Evolutionary conservation across 1,140 invertebrate species (phyloP).

Genomic region (Asobara japonica): DNA sequence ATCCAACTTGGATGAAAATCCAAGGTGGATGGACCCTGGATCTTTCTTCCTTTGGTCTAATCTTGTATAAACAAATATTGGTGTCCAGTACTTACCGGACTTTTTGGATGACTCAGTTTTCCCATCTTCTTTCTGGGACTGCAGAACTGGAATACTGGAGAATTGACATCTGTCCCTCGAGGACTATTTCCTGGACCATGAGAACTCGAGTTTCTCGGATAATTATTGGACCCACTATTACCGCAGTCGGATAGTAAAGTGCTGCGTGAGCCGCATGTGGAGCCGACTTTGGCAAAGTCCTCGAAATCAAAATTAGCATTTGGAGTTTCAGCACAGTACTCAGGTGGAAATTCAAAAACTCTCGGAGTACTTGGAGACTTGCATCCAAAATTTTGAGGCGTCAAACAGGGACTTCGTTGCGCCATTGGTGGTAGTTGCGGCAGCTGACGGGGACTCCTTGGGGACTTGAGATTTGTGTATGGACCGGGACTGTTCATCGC

Average conservation of each 20-base stretch:
- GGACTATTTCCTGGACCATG: conserved; percentile 45
- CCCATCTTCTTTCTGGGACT: conserved; percentile 50
- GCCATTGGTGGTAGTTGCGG: conserved; percentile 34
- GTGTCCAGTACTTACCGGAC: conserved; percentile 33
- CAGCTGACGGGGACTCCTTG: conserved; percentile 44
- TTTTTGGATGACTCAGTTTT: conserved; percentile 56
- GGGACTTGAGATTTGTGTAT: conserved; percentile 43
- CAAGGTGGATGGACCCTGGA: too few species aligned
- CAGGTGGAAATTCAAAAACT: conserved; percentile 57
- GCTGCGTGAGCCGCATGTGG: conserved; percentile 19
- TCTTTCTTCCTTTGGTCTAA: too few species aligned
- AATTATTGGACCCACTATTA: conserved; percentile 27
- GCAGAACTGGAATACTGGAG: conserved; percentile 50
- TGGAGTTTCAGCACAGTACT: conserved; percentile 47
- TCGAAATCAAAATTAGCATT: conserved; percentile 55
- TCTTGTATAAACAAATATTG: too few species aligned
- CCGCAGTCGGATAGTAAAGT: conserved; percentile 29
- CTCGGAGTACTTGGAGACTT: conserved; percentile 51
- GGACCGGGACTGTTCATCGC: conserved; percentile 40
- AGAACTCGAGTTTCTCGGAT: conserved; percentile 28
- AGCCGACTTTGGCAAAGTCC: conserved; percentile 38
- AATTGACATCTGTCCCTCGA: conserved; percentile 37
- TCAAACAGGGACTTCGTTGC: conserved; percentile 39
- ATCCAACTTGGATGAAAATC: too few species aligned
- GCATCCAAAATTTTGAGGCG: conserved; percentile 25